phyloP scores from a whole-genome alignment of 2,113 vertebrate species.

The Paraplagusia blochii region DNA sequence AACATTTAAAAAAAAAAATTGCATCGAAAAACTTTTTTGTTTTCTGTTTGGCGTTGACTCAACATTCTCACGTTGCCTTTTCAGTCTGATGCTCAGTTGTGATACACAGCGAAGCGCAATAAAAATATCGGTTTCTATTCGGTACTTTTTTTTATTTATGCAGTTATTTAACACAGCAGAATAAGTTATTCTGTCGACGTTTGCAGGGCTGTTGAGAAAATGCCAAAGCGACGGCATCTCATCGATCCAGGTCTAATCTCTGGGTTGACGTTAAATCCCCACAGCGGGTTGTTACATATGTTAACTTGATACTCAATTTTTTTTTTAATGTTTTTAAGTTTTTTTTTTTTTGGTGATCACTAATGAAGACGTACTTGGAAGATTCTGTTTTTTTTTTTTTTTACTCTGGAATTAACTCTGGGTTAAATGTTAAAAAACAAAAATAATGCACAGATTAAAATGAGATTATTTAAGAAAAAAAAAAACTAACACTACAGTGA shows the following conservation, averaged over 20 bases:
- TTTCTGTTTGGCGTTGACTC: conserved; percentile 6
- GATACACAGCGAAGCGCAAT: conserved; percentile 8
- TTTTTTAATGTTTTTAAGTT: conserved; percentile 30
- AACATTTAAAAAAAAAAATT: too few relatives aligned
- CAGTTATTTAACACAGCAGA: conserved; percentile 32
- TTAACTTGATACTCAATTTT: conserved; percentile 48
- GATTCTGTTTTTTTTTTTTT: conserved; percentile 11
- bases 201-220: conserved; percentile 27
- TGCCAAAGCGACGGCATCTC: conserved; percentile 30
- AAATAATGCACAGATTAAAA: background rate
- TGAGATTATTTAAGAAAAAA: too few relatives aligned
- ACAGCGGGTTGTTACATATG: conserved; percentile 51
- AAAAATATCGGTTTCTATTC: conserved; percentile 25
- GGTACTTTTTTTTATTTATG: conserved; percentile 45
- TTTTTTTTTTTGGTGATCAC: conserved; percentile 44
- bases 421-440: conserved; percentile 9
- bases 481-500: conserved; percentile 34
- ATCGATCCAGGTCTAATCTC: conserved; percentile 15
- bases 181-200: conserved; percentile 11
- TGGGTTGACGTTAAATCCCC: conserved; percentile 8
- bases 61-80: conserved; percentile 11
- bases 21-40: too few relatives aligned
- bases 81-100: too few relatives aligned
- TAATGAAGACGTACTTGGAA: conserved; percentile 35
- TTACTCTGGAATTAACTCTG: conserved; percentile 19